phyloP scores from a whole-genome alignment of 2,888 invertebrate genomes.

The Philereme vetulata region DNA sequence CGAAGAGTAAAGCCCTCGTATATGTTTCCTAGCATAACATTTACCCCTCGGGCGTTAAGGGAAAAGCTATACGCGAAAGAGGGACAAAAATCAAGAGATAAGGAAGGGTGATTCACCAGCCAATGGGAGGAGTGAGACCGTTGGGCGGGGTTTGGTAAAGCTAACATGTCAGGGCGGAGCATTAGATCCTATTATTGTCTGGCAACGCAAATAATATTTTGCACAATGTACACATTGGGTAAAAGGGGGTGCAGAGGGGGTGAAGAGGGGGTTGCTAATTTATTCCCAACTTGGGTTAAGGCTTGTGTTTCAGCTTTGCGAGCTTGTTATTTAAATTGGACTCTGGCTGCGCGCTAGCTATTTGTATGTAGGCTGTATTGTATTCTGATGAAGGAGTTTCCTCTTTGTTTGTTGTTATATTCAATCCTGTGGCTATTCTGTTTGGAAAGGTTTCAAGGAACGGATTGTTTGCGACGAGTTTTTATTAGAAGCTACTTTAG shows the following conservation, averaged over 20 bases:
- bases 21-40: slow-evolving; percentile 84
- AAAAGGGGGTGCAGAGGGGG: too few species aligned
- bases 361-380: slow-evolving; percentile 77
- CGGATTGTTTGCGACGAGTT: slow-evolving; percentile 18
- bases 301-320: slow-evolving; percentile 84
- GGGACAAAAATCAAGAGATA: slow-evolving; percentile 46
- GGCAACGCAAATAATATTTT: slow-evolving; percentile 89
- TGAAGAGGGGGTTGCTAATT: slow-evolving; percentile 74
- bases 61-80: slow-evolving; percentile 72
- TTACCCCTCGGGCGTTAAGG: slow-evolving; percentile 82
- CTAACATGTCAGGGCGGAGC: slow-evolving; percentile 84
- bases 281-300: slow-evolving; percentile 83
- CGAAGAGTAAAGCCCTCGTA: slow-evolving; percentile 78
- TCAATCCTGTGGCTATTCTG: slow-evolving; percentile 38
- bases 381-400: slow-evolving; percentile 75
- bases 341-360: slow-evolving; percentile 63
- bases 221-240: slow-evolving; percentile 88
- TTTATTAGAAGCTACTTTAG: slow-evolving; percentile 15
- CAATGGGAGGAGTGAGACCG: slow-evolving; percentile 56
- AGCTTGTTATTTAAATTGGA: slow-evolving; percentile 84
- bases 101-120: slow-evolving; percentile 52
- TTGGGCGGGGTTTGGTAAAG: slow-evolving; percentile 75
- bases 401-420: slow-evolving; percentile 50
- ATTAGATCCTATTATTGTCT: slow-evolving; percentile 83
- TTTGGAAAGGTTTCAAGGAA: slow-evolving; percentile 29